phyloP scores from a whole-genome alignment of 1,140 invertebrate genomes.

The Battus philenor region DNA sequence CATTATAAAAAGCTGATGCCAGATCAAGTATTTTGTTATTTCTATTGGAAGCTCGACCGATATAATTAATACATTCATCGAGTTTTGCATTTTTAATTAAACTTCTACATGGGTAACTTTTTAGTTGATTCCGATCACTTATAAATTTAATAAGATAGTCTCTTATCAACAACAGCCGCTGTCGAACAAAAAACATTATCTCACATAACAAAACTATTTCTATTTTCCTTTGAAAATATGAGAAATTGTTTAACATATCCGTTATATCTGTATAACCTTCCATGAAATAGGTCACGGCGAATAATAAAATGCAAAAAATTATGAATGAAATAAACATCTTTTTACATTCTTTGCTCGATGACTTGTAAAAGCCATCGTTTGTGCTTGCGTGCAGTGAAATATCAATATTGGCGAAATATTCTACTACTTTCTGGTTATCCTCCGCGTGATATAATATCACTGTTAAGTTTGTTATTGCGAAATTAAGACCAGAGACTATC shows the following conservation, averaged over 20 bases:
- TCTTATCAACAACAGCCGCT: constrained; percentile 27
- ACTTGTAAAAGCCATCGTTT: not conserved
- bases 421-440: constrained; percentile 12
- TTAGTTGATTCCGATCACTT: constrained; percentile 22
- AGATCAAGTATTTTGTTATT: constrained; percentile 35
- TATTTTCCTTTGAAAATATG: constrained; percentile 29
- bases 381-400: constrained; percentile 11
- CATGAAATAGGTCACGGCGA: not conserved
- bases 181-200: constrained; percentile 24
- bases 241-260: constrained; percentile 7
- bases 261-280: not conserved
- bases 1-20: constrained; percentile 25
- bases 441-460: constrained; percentile 18
- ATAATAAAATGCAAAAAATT: not conserved
- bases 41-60: constrained; percentile 21
- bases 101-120: constrained; percentile 5
- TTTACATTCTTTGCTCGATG: not conserved
- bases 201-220: constrained; percentile 30
- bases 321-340: not conserved
- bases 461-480: constrained; percentile 16
- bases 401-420: constrained; percentile 26
- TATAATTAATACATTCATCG: constrained; percentile 25
- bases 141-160: constrained; percentile 26
- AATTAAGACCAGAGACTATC: constrained; percentile 22
- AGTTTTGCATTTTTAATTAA: constrained; percentile 3